Conservation (phyloP, 2,888 invertebrate species). For the Synergus laeviventris region DNA sequence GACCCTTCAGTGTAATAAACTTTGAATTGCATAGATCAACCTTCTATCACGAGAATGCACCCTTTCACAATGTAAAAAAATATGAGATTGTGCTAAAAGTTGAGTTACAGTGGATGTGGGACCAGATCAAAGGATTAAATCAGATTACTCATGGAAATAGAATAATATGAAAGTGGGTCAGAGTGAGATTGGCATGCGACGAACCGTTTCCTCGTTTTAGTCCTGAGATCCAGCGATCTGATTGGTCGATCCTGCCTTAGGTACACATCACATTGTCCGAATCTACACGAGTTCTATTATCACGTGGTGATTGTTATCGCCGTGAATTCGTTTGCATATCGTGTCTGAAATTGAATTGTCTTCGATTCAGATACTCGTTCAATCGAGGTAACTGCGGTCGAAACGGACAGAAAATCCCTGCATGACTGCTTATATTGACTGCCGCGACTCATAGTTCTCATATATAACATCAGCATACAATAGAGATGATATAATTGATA, state of each 20-base stretch:
- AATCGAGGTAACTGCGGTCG: conserved; percentile 18
- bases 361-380: conserved; percentile 29
- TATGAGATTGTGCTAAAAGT: conserved; percentile 12
- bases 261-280: conserved; percentile 35
- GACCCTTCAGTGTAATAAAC: background rate
- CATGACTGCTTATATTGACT: conserved; percentile 38
- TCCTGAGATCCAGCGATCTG: conserved; percentile 15
- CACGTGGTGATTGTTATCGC: conserved; percentile 31
- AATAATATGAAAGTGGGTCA: conserved; percentile 39
- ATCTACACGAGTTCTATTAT: conserved; percentile 36
- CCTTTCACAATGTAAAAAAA: conserved; percentile 1
- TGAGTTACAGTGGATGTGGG: conserved; percentile 15
- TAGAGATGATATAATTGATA: background rate
- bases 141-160: conserved; percentile 37
- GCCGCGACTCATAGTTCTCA: background rate
- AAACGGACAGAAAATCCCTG: conserved; percentile 21
- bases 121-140: conserved; percentile 16
- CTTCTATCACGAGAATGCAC: conserved; percentile 4
- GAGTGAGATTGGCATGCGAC: conserved; percentile 7
- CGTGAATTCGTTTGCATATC: conserved; percentile 39
- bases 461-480: background rate
- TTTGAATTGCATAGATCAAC: conserved; percentile 7
- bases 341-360: conserved; percentile 39
- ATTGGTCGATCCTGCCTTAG: conserved; percentile 30
- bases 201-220: conserved; percentile 19